phyloP scores from a whole-genome alignment of 64 coral and sea anemone species.

The Stichodactyla helianthus region DNA sequence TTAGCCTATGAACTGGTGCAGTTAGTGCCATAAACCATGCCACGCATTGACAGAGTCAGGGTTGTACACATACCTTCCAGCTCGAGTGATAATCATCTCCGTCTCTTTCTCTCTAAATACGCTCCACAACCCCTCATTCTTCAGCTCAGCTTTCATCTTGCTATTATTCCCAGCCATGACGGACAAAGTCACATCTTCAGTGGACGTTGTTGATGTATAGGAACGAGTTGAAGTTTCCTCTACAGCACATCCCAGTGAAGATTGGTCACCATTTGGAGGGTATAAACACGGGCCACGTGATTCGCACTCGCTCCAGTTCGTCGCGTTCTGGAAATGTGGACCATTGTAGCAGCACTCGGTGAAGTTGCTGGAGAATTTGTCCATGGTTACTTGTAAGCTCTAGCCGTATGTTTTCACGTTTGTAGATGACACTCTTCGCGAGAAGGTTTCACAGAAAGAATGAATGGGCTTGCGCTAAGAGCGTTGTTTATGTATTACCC shows the following conservation, averaged over 20 bases:
- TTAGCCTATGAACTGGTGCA: neutral
- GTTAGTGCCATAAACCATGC: neutral
- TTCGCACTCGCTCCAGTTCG: conserved; percentile 9
- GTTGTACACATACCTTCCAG: conserved; percentile 62
- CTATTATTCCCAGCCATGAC: conserved; percentile 25
- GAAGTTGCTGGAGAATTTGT: neutral
- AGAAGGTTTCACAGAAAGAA: neutral
- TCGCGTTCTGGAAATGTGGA: neutral
- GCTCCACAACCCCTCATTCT: conserved; percentile 57
- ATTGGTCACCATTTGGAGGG: neutral
- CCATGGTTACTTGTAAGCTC: neutral
- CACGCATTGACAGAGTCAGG: too few relatives aligned
- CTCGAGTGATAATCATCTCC: conserved; percentile 89
- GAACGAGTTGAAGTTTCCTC: neutral
- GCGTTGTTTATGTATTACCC: neutral
- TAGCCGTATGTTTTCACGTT: neutral
- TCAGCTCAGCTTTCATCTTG: conserved; percentile 57
- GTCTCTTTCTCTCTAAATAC: conserved; percentile 55
- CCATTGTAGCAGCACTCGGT: neutral
- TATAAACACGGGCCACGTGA: conserved; percentile 12
- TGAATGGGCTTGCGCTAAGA: neutral
- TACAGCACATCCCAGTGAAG: neutral
- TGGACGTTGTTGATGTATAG: neutral
- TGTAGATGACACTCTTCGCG: neutral
- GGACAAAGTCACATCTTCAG: neutral